Conservation (phyloP, 2,113 vertebrate species). For the Tachysurus fulvidraco region DNA sequence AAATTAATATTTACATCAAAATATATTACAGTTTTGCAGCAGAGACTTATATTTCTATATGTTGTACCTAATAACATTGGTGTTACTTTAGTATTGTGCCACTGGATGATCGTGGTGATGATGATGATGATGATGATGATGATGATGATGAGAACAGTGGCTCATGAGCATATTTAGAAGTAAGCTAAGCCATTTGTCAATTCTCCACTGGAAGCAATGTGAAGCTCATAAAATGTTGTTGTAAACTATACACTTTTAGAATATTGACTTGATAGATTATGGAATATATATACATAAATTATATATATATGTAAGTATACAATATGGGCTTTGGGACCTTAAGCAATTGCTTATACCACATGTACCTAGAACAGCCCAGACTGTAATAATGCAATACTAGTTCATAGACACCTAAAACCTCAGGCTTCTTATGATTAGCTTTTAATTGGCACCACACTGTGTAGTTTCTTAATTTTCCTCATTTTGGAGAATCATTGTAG, state of each 20-base stretch:
- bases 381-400: neutral
- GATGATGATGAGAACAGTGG: neutral
- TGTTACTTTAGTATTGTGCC: neutral
- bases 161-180: neutral
- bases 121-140: neutral
- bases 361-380: neutral
- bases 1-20: neutral
- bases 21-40: neutral
- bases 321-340: neutral
- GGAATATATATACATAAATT: neutral
- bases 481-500: slow-evolving; percentile 16
- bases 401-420: neutral
- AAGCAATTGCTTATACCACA: neutral
- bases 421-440: neutral
- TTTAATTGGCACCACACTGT: slow-evolving; percentile 21
- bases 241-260: neutral
- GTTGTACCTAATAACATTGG: neutral
- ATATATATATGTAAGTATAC: too few species aligned
- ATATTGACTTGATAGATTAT: neutral
- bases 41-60: neutral
- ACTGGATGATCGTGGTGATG: neutral
- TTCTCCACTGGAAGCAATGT: neutral
- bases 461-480: slow-evolving; percentile 25
- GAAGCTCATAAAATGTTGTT: neutral
- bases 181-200: neutral